Base-by-base conservation (phyloP, 53 echinoderm and acorn worm genomes). In the Crossaster papposus region DNA sequence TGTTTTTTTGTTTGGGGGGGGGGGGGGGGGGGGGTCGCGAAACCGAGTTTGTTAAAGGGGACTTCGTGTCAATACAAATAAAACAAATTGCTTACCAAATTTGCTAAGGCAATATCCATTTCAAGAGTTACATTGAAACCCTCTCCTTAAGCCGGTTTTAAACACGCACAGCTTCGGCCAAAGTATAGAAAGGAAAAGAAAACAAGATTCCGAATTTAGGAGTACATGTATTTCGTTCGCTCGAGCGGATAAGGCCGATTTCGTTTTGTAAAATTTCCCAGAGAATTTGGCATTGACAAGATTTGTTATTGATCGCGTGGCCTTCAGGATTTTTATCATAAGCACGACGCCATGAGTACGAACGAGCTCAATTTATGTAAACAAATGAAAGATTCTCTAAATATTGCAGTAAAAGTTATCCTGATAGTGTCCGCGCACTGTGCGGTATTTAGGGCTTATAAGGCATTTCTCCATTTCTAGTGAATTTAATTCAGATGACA, bases 211-310 rank as follows among this genome's bases (percentile, higher is more conserved):
- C 65, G 37, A 68, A 63, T 65, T 53, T 29, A 32, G n/a, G 44
- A 22, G 14, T 51, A n/a, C n/a, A n/a, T n/a, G n/a, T n/a, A 83
- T 72, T 5, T 51, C 72, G 84, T 51, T 52, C 71, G 70, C 30
- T 36, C 84, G 33, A 31, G 84, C 72, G 22, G 84, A 83, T 72
- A 70, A 83, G 72, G 82, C 82, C 64, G 65, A 0, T 82, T 64
- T 37, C 82, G 35, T 36, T 82, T 82, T 38, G 64, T 82, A 68
- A 36, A 34, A 64, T 6, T 38, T 13, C 35, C 58, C 10, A 18
- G 23, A 44, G n/a, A 34, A 33, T 11, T 62, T 55, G 30, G 35
- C 62, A 14, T 15, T 81, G 81, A 81, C 34, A 10, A 38, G 65
- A 36, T 82, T 81, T 31, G 36, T 14, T n/a, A 7, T 54, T 32